A percentile compares a stretch with the other conserved stretches of the same genome.
Evolutionary conservation across 2,888 invertebrate species (phyloP).

Genomic region (Metellina segmentata): DNA sequence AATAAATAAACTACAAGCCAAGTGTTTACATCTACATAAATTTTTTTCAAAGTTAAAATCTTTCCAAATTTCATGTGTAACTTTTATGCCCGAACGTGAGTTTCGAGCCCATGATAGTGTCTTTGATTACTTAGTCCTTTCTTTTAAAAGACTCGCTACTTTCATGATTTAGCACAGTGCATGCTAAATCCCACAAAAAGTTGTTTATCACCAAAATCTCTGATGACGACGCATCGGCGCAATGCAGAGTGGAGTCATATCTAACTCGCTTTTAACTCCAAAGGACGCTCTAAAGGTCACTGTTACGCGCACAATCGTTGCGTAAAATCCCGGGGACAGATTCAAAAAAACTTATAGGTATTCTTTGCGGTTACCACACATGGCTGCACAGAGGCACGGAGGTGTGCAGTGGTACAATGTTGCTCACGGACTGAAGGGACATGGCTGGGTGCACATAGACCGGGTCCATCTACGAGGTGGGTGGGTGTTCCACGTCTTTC

Average conservation of each 20-base stretch:
- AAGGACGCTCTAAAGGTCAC: conserved; percentile 57
- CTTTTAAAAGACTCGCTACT: no score
- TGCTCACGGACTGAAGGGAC: not conserved
- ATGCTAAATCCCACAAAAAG: no score
- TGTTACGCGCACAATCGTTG: conserved; percentile 28
- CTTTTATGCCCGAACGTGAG: no score
- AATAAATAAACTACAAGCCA: no score
- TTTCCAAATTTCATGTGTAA: no score
- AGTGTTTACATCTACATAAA: no score
- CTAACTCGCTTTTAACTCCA: conserved; percentile 4
- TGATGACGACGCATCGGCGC: not conserved
- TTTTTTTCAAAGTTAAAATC: no score
- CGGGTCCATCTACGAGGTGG: conserved; percentile 31
- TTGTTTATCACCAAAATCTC: not conserved
- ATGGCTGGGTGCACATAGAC: conserved; percentile 53
- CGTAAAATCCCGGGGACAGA: conserved; percentile 54
- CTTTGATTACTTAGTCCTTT: no score
- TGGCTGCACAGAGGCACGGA: conserved; percentile 53
- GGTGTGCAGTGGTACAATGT: not conserved
- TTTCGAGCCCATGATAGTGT: no score
- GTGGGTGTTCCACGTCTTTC: conserved; percentile 46
- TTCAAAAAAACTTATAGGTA: conserved; percentile 11
- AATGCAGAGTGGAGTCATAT: conserved; percentile 5
- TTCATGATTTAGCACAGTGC: no score
- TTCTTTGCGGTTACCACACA: conserved; percentile 70